Conservation (phyloP, 2,888 invertebrate species). For the Hipparchia sbordonii region DNA sequence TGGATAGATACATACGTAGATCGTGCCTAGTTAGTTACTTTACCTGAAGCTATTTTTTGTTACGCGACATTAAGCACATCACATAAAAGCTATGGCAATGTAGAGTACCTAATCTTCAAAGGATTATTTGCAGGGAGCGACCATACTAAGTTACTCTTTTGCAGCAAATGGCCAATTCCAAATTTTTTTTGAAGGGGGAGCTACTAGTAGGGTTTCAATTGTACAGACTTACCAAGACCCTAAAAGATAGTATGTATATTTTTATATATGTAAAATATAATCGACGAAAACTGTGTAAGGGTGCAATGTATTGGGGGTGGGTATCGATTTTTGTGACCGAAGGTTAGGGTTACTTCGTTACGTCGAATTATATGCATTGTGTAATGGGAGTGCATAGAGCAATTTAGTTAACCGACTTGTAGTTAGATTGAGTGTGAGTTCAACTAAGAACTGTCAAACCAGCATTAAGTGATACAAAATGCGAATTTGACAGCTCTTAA, state of each 20-base stretch:
- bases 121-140: no score
- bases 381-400: slow-evolving; percentile 24
- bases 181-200: slow-evolving; percentile 19
- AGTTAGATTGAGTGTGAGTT: background rate
- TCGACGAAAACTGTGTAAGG: slow-evolving; percentile 39
- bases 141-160: background rate
- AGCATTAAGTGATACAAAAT: no score
- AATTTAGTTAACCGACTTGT: background rate
- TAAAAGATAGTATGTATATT: slow-evolving; percentile 36
- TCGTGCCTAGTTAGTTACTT: background rate
- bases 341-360: slow-evolving; percentile 44
- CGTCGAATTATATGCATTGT: slow-evolving; percentile 36
- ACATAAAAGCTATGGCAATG: background rate
- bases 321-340: slow-evolving; percentile 47
- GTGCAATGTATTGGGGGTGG: slow-evolving; percentile 46
- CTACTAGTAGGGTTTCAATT: slow-evolving; percentile 40
- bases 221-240: slow-evolving; percentile 33
- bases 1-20: no score
- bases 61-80: background rate
- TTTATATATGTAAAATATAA: slow-evolving; percentile 38
- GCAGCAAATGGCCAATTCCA: slow-evolving; percentile 18
- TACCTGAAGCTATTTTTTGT: background rate
- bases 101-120: no score
- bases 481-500: no score
- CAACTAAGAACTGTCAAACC: background rate